phyloP scores from a whole-genome alignment of 2,888 invertebrate genomes.

The Prionchulus punctatus region DNA sequence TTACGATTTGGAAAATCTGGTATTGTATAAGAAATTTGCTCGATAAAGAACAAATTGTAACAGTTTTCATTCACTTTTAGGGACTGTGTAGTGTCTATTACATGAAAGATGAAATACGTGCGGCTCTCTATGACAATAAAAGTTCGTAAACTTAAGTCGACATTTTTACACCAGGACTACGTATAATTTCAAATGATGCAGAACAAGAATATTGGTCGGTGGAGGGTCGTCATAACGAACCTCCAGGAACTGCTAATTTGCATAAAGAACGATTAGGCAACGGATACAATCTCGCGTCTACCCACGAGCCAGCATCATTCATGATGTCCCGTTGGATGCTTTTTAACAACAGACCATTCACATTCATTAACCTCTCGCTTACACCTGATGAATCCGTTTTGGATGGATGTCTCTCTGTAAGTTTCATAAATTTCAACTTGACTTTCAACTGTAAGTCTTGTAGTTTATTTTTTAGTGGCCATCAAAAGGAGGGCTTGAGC shows the following conservation, averaged over 20 bases:
- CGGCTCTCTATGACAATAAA: not conserved
- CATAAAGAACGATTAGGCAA: not conserved
- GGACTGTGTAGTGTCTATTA: not conserved
- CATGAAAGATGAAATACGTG: not conserved
- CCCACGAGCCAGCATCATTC: not conserved
- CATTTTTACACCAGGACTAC: not conserved
- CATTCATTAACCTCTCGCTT: not conserved
- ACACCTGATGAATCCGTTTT: not conserved
- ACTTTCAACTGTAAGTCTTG: not conserved
- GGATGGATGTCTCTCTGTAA: not conserved
- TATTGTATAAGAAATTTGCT: no score
- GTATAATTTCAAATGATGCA: not conserved
- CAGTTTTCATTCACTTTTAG: not conserved
- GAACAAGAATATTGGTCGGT: not conserved
- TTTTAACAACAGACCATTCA: constrained; percentile 3
- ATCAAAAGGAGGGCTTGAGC: not conserved
- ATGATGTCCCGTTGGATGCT: not conserved
- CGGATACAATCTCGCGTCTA: not conserved
- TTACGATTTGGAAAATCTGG: not conserved
- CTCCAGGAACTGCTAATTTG: not conserved
- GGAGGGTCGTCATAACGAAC: not conserved
- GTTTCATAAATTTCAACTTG: not conserved
- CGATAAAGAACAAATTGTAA: no score
- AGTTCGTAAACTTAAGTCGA: not conserved
- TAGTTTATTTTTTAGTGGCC: not conserved